Evolutionary conservation across 2,888 invertebrate genomes (phyloP), one percentile per base, ranked within the genome.

Genomic region (Sinodicranocentrus sp.): DNA sequence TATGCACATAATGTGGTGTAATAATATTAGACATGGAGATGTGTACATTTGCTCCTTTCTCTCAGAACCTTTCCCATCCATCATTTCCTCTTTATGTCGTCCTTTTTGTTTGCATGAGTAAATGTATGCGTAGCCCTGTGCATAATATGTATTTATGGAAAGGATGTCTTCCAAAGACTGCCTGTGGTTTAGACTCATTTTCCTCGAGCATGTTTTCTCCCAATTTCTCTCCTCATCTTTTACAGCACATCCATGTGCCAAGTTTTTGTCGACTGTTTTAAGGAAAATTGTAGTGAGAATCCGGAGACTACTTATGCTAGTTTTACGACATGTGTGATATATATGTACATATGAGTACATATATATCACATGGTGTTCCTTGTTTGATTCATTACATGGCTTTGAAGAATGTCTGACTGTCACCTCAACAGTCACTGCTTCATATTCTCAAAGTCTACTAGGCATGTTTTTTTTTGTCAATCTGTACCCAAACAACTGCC

Each of bases 391-490:
- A 73, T 59, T 72, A 59, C 39, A 39, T 19, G 10, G 23, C 43
- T 61, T 59, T 75, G 75, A 75, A 75, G 43, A 63, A 75, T 65
- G 75, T 48, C 75, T 52, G 26, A 52, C 57, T 57, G 57, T 57
- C 57, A 57, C 57, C 57, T 57, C 57, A 48, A 10, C n/a, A 39
- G 5, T 39, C n/a, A n/a, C 2, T 48, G n/a, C 48, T n/a, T 21
- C 21, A 19, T 23, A 48, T 3, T 5, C 48, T n/a, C 17, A 15
- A 5, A 52, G n/a, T 52, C 52, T 52, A n/a, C 10, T 13, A 8
- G 6, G 8, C 39, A 8, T 17, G 19, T 23, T 23, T 3, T 2
- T 17, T 57, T 57, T 57, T 5, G 2, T 23, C 57, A 57, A 19
- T 57, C 23, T 21, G 2, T 10, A 2, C n/a, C 6, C 21, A 57